Conservation (phyloP, 2,888 invertebrate species). For the Brenthis daphne region DNA sequence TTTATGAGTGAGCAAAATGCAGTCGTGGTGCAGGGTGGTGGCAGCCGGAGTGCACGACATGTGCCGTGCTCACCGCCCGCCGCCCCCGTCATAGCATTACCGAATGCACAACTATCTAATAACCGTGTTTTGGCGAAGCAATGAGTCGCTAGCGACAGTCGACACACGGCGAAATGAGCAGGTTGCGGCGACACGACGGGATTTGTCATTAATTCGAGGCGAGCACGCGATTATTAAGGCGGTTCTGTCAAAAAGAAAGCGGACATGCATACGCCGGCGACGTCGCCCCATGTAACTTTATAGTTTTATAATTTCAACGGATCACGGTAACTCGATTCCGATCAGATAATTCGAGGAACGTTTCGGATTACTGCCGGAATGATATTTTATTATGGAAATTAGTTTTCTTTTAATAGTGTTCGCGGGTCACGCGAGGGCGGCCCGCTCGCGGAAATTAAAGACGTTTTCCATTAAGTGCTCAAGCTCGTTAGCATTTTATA, state of each 20-base stretch:
- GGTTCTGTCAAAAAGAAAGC: constrained; percentile 73
- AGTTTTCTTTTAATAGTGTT: constrained; percentile 76
- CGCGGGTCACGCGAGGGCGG: constrained; percentile 70
- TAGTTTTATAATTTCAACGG: constrained; percentile 76
- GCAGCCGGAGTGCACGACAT: constrained; percentile 61
- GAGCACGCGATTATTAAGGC: constrained; percentile 76
- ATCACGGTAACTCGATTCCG: constrained; percentile 76
- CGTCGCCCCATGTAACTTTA: constrained; percentile 73
- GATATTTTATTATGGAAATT: constrained; percentile 78
- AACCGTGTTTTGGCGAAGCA: constrained; percentile 69
- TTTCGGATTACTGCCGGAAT: constrained; percentile 57
- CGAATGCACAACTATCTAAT: constrained; percentile 76
- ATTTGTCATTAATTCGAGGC: constrained; percentile 75
- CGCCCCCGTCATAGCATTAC: constrained; percentile 59
- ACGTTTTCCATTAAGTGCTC: constrained; percentile 58
- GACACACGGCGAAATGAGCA: constrained; percentile 72
- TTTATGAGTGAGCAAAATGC: constrained; percentile 58
- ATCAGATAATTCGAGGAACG: constrained; percentile 69
- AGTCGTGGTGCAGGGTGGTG: constrained; percentile 47
- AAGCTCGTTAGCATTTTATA: constrained; percentile 61
- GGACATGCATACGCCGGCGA: constrained; percentile 72
- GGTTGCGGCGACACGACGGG: constrained; percentile 72
- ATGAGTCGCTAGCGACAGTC: constrained; percentile 51
- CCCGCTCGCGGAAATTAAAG: constrained; percentile 60
- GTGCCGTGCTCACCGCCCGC: constrained; percentile 59